Base-by-base conservation (phyloP, 2,888 invertebrate species). In the Drosophila yooni region DNA sequence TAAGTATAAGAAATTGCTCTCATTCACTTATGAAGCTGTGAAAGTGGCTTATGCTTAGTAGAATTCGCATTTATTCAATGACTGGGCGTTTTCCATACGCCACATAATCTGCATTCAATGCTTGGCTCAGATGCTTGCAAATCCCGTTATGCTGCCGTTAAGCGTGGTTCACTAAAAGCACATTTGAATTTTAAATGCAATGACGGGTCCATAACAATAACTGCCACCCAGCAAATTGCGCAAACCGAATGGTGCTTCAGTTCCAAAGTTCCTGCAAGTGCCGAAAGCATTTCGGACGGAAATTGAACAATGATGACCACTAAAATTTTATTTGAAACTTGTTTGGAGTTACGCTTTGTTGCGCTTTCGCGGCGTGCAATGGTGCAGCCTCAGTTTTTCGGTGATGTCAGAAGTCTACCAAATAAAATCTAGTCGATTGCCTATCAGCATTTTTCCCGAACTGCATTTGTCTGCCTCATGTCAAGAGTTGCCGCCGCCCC, bases 381-480 rank as follows among this genome's bases (percentile, higher is more conserved):
- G 21, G 31, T 31, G 57, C 51, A 31, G 33, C 31, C 38, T 59
- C 53, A 40, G 58, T 53, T 43, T 77, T 52, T 38, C 15, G 67
- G 43, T 27, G 60, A 57, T 67, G 63, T 68, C 78, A 58, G 61
- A 64, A 67, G 67, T 65, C 63, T 54, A 53, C 51, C 50, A 69
- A 85, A 88, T 74, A 76, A 88, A 88, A 72, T 80, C 86, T 71
- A 88, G 70, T 76, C 88, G 83, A 89, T 80, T 77, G 83, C 83
- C 90, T 72, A 89, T 86, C 88, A 83, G 68, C 75, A 78, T 71
- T 80, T 79, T 83, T 80, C 76, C 83, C 83, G 61, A 71, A 74
- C 81, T 88, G 78, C 83, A 78, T 53, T 72, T 85, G 88, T 88
- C 86, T 88, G 83, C 74, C 60, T 75, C 33, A 73, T 88, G 88